A percentile compares a stretch with the other conserved stretches of the same genome.
These are phyloP conservation scores for Morinoia aosen DNA, from an alignment of 2,888 invertebrate genomes.

Conservation along the genomic window DNA sequence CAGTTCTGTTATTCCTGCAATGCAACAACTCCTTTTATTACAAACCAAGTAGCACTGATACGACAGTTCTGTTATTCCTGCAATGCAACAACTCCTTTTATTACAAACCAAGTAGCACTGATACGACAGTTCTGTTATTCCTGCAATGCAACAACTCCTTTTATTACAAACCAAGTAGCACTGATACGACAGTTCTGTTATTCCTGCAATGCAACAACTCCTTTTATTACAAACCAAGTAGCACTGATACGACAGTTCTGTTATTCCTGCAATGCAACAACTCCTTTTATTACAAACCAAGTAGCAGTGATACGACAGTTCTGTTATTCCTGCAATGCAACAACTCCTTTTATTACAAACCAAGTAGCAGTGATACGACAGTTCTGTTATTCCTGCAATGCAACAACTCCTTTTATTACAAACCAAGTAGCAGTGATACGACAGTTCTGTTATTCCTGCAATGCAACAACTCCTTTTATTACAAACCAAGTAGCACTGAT, in stretches of 20 bases:
- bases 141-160: no score
- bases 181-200: not conserved
- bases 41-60: no score
- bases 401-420: not conserved
- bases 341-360: no score
- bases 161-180: no score
- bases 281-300: no score
- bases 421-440: not conserved
- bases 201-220: no score
- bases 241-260: not conserved
- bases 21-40: no score
- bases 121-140: not conserved
- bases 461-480: not conserved
- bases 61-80: not conserved
- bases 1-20: not conserved
- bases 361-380: not conserved
- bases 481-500: not conserved
- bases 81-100: no score
- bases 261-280: no score
- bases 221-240: no score
- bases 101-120: no score
- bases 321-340: not conserved
- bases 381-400: slow-evolving; percentile 52
- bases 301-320: not conserved
- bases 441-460: no score